Conservation (phyloP, 2,888 invertebrate genomes). For the Linnaemya vulpina region DNA sequence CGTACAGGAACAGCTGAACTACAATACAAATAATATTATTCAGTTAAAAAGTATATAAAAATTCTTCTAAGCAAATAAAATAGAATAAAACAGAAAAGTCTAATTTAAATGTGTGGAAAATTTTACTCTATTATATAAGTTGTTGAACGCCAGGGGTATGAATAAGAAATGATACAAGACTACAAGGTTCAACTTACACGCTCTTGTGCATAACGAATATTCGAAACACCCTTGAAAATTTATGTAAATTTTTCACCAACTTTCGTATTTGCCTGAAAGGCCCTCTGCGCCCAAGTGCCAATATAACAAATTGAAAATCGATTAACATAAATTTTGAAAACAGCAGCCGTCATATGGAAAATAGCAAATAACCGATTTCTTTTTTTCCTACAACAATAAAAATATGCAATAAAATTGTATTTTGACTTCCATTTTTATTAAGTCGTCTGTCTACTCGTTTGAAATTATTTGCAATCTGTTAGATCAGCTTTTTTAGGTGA, state of each 20-base stretch:
- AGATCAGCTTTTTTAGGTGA: neutral
- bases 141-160: neutral
- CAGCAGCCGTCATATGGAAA: neutral
- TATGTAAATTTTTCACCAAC: neutral
- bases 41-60: no score
- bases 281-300: neutral
- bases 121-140: neutral
- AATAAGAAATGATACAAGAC: neutral
- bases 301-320: neutral
- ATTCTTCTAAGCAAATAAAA: no score
- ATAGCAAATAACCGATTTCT: neutral
- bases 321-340: neutral
- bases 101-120: neutral
- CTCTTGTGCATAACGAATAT: neutral
- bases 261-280: neutral
- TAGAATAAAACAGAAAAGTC: neutral
- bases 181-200: neutral
- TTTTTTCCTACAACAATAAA: neutral
- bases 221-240: neutral
- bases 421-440: neutral
- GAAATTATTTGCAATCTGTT: neutral
- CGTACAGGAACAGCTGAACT: no score
- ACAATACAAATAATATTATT: no score
- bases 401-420: neutral
- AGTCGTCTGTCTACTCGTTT: neutral